Evolutionary conservation across 2,113 vertebrate species (phyloP).

Genomic region (Forbesichthys agassizii): DNA sequence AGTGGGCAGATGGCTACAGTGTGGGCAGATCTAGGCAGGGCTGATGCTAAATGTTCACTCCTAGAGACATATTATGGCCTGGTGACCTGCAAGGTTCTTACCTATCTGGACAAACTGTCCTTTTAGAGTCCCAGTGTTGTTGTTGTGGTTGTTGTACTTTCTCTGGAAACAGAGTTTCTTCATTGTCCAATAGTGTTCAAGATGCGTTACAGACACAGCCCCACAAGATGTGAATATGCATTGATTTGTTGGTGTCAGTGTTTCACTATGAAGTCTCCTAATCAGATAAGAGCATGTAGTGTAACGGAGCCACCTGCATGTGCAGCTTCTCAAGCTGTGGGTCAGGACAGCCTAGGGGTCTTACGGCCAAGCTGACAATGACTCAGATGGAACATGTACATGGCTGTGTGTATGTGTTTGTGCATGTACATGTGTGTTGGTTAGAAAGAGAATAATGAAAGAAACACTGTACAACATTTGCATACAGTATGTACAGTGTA

Average conservation of each 20-base stretch:
- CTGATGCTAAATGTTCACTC: slow-evolving; percentile 67
- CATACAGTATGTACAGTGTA: too few species aligned
- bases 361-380: slow-evolving; percentile 13
- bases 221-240: too few species aligned
- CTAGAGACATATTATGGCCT: slow-evolving; percentile 87
- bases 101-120: slow-evolving; percentile 85
- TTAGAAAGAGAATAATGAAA: not conserved
- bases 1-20: slow-evolving; percentile 70
- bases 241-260: too few species aligned
- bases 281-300: too few species aligned
- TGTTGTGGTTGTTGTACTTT: too few species aligned
- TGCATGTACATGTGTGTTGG: not conserved
- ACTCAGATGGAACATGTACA: not conserved
- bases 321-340: too few species aligned
- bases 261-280: too few species aligned
- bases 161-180: too few species aligned
- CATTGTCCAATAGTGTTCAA: too few species aligned
- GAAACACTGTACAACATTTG: not conserved
- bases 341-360: too few species aligned
- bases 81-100: slow-evolving; percentile 86
- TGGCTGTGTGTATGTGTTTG: not conserved
- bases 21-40: slow-evolving; percentile 82
- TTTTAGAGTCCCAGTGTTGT: slow-evolving; percentile 36
- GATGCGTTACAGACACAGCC: too few species aligned
- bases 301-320: too few species aligned